Base-by-base conservation (phyloP, 2,113 vertebrate genomes). In the Gymnarchus niloticus region DNA sequence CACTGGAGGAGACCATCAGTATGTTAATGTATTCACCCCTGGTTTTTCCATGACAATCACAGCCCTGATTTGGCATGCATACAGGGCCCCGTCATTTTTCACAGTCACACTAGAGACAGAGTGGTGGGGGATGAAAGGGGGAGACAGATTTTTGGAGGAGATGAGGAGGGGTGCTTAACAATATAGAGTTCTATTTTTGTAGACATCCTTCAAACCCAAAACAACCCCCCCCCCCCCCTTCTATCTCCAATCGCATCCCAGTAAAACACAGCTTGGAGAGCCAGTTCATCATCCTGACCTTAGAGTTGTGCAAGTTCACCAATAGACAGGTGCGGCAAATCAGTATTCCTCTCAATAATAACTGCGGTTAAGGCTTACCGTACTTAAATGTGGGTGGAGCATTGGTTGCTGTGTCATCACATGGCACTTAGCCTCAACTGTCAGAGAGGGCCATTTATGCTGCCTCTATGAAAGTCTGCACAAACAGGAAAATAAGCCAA, bases 31-130 rank as follows among this genome's bases (percentile, higher is more conserved):
- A 94, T 94, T 94, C 93, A 93, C 91, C 91, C 90, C 90, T 89
- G 89, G 90, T 91, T 93, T 94, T 94, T 89, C 91, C 88, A 92
- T 91, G 92, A 94, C 92, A 94, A 94, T 93, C 81, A 90, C 73
- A 88, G 46, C 8, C 83, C 89, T 91, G 89, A 92, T 93, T 94
- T 92, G 6, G 54, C 87, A 93, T 93, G 91, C 92, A 90, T 90
- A 84, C 91, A 88, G 89, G 89, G 86, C 91, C 87, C 86, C 84
- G 89, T 86, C 88, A 89, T 83, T 89, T 89, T 89, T 86, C 87
- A 61, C 81, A 56, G 59, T 21, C 23, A 61, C 56, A 84, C 6
- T 61, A 28, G 69, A 77, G 19, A 51, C 54, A 37, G 8, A 51
- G 2, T 61, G 17, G 56, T n/a, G 56, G 8, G n/a, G 41, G 33